Evolutionary conservation across 1,140 invertebrate genomes (phyloP).

Genomic region (Bombus difficillimus): DNA sequence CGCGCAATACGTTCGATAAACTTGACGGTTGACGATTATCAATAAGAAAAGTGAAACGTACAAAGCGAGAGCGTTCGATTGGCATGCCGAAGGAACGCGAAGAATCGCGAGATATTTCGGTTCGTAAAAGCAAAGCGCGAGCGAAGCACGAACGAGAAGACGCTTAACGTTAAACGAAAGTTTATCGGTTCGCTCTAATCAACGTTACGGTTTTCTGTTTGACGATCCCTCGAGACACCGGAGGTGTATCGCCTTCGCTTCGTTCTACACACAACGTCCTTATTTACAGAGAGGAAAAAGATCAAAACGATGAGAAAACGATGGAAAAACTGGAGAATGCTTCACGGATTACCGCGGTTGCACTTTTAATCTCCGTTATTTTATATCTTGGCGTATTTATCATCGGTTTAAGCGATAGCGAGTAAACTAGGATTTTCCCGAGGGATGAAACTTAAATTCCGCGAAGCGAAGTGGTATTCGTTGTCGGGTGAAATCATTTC

Average conservation of each 20-base stretch:
- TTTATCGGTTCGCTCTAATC: conserved; percentile 28
- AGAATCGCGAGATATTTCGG: neutral
- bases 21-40: neutral
- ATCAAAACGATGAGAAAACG: neutral
- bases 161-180: neutral
- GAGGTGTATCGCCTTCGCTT: neutral
- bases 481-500: conserved; percentile 8
- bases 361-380: conserved; percentile 46
- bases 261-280: neutral
- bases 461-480: neutral
- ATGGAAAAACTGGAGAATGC: neutral
- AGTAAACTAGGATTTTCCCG: conserved; percentile 14
- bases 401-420: conserved; percentile 17
- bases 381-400: conserved; percentile 28
- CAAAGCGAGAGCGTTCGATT: neutral
- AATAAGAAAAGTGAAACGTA: neutral
- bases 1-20: neutral
- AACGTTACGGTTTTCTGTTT: conserved; percentile 5
- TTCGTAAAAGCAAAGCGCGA: neutral
- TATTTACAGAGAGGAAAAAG: neutral
- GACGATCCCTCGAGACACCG: conserved; percentile 3
- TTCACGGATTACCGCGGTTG: conserved; percentile 21
- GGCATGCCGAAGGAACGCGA: neutral
- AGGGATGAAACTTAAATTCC: neutral
- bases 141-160: neutral